A percentile compares a stretch with the other conserved stretches of the same genome.
Evolutionary conservation across 1,140 invertebrate genomes (phyloP).

Genomic region (Varroa destructor): DNA sequence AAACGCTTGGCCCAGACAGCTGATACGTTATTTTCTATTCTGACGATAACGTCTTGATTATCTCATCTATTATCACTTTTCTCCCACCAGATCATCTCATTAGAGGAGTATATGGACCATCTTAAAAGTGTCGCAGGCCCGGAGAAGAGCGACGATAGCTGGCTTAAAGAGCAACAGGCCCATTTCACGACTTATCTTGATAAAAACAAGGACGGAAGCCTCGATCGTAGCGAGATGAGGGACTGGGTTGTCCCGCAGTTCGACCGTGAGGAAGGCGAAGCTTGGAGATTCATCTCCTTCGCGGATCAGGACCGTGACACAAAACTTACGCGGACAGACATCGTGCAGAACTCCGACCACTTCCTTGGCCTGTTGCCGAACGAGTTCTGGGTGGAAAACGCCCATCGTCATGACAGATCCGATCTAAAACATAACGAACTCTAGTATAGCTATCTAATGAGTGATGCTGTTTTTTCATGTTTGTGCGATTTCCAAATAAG

Average conservation of each 20-base stretch:
- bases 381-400: conserved; percentile 53
- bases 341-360: conserved; percentile 84
- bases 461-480: no score
- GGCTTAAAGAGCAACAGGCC: conserved; percentile 87
- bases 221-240: conserved; percentile 68
- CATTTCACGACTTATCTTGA: conserved; percentile 71
- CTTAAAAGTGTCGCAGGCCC: conserved; percentile 45
- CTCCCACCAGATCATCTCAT: conserved; percentile 40
- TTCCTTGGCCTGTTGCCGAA: conserved; percentile 97
- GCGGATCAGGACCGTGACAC: conserved; percentile 80
- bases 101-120: conserved; percentile 54
- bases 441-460: neutral
- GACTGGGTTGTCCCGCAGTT: conserved; percentile 91
- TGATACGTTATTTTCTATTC: no score
- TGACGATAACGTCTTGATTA: no score
- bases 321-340: conserved; percentile 74
- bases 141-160: conserved; percentile 68
- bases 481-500: no score
- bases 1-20: no score
- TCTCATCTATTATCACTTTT: no score
- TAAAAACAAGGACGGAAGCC: conserved; percentile 70
- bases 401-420: neutral
- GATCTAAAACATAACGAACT: conserved; percentile 23
- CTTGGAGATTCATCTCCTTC: conserved; percentile 83
- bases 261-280: conserved; percentile 89